Evolutionary conservation across 2,113 vertebrate species (phyloP).

Genomic region (Forbesichthys papilliferus): DNA sequence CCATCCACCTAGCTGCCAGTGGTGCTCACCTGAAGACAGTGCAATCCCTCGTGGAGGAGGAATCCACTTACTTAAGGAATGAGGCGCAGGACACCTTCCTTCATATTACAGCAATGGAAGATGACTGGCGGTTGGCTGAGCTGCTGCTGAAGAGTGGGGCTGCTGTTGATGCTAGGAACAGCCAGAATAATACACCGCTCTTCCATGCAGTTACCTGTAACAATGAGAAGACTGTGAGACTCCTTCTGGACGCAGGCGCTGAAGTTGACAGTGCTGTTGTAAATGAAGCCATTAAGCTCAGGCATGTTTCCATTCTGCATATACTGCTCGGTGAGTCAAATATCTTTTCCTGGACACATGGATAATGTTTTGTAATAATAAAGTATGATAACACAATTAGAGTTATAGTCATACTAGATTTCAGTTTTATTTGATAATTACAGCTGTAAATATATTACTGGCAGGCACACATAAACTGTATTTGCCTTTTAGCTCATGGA

Average conservation of each 20-base stretch:
- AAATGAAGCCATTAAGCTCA: slow-evolving; percentile 68
- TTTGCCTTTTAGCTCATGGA: slow-evolving; percentile 40
- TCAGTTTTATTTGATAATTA: no score
- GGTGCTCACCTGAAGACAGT: slow-evolving; percentile 56
- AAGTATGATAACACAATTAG: no score
- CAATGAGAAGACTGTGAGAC: slow-evolving; percentile 61
- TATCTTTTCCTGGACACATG: background rate
- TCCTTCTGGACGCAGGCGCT: slow-evolving; percentile 59
- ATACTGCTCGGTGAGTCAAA: slow-evolving; percentile 56
- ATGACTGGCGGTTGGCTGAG: slow-evolving; percentile 66
- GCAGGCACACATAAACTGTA: background rate
- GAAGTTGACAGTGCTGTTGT: slow-evolving; percentile 32
- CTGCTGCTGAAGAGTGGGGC: slow-evolving; percentile 70
- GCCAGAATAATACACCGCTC: slow-evolving; percentile 69
- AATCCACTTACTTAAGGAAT: slow-evolving; percentile 57
- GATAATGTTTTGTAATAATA: no score
- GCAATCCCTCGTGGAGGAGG: slow-evolving; percentile 70
- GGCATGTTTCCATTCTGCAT: slow-evolving; percentile 63
- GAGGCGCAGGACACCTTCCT: slow-evolving; percentile 65
- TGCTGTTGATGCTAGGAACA: slow-evolving; percentile 53
- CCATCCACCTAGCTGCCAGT: slow-evolving; percentile 69
- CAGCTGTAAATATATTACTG: no score
- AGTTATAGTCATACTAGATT: no score
- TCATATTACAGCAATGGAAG: slow-evolving; percentile 71
- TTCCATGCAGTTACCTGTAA: slow-evolving; percentile 69